Evolutionary conservation across 2,113 vertebrate species (phyloP).

Genomic region (Corythornis vintsioides): DNA sequence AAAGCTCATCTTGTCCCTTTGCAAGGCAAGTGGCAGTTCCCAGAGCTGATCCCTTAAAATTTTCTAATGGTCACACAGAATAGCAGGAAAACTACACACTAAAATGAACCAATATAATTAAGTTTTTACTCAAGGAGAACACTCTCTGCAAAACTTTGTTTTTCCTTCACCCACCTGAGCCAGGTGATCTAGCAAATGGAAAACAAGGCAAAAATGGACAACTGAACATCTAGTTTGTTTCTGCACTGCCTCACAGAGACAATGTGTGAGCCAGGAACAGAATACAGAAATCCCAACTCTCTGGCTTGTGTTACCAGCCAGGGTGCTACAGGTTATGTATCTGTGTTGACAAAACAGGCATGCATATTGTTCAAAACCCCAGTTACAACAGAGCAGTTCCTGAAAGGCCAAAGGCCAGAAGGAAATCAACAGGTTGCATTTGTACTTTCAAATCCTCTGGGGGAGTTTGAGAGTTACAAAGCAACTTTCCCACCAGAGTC

Average conservation of each 20-base stretch:
- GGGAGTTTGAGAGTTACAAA: slow-evolving; percentile 6
- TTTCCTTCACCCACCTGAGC: neutral
- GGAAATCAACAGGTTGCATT: slow-evolving; percentile 26
- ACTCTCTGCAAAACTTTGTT: neutral
- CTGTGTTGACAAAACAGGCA: slow-evolving; percentile 52
- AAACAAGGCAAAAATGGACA: neutral
- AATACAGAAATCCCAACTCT: neutral
- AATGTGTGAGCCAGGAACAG: neutral
- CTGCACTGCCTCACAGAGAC: neutral
- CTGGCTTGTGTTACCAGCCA: neutral
- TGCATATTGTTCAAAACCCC: slow-evolving; percentile 10
- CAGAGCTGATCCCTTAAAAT: neutral
- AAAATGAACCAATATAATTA: neutral
- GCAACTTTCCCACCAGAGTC: slow-evolving; percentile 26
- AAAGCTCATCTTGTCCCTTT: neutral
- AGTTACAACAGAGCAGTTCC: slow-evolving; percentile 16
- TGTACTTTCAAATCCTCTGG: slow-evolving; percentile 18
- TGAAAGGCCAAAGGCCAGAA: slow-evolving; percentile 48
- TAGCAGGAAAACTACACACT: neutral
- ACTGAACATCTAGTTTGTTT: neutral
- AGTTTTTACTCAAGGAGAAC: neutral
- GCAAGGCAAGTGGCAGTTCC: neutral
- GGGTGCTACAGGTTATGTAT: neutral
- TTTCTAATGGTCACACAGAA: neutral
- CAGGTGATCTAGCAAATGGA: neutral